Base-by-base conservation (phyloP, 2,888 invertebrate genomes). In the Tupiocoris notatus region DNA sequence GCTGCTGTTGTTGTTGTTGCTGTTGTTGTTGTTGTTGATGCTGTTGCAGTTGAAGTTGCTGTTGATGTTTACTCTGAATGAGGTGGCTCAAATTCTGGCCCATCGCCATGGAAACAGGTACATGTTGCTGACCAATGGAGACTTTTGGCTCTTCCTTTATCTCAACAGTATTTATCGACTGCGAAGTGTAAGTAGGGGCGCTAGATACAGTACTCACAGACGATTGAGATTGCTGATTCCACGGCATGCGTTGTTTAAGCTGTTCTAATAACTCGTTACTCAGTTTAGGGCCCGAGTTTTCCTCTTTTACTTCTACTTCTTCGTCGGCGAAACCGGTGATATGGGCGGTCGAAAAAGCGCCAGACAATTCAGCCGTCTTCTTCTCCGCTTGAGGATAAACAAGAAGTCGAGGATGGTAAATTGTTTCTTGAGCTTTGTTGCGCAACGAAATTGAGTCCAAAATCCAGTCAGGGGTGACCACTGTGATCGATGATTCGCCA, bases 401-500 rank as follows among this genome's bases (percentile, higher is more conserved):
- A 6, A 83, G 78, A 21, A 82, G 80, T 23, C 91, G 89, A 0
- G 96, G 96, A 85, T 96, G 96, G 84, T 92, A 96, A 1, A 89
- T 86, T 75, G 88, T 87, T 79, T 91, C 88, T 71, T 89, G 88
- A 64, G 90, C 86, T 78, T 90, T 86, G 76, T 86, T 86, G 81
- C 90, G 89, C 79, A 88, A 89, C 80, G 88, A 88, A 20, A 94
- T 85, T 81, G 92, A 91, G 81, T 96, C 94, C 0, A 89, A 84
- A 18, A 96, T 88, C 97, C 97, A 98, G 84, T 98, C 97, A 1
- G 96, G 95, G 0, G 95, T 95, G 2, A 97, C 92, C 79, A 96
- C 88, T 25, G 65, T 73, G 21, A 77, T 70, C 3, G 66, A 73
- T 16, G 76, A 66, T 39, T 79, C 74, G 16, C 67, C 62, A 83